A percentile compares a stretch with the other conserved stretches of the same genome.
Conservation (phyloP, 2,888 invertebrate genomes). For the Baccha elongata region DNA sequence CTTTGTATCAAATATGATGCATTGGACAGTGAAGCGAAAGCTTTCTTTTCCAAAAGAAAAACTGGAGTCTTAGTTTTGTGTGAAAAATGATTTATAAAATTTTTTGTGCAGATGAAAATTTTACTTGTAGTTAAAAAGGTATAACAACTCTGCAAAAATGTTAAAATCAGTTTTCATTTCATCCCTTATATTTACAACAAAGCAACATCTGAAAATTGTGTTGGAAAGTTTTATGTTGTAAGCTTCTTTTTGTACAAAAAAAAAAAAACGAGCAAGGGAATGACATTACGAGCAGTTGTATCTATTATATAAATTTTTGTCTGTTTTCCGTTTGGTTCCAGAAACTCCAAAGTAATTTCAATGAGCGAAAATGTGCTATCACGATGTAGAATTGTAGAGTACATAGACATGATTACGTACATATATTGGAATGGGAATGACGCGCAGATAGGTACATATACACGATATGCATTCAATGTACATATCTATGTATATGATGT, state of each 20-base stretch:
- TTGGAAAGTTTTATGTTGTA: no score
- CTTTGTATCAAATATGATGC: no score
- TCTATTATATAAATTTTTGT: background rate
- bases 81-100: no score
- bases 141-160: constrained; percentile 1
- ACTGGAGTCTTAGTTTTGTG: no score
- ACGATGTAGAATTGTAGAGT: constrained; percentile 13
- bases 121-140: no score
- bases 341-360: constrained; percentile 14
- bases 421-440: constrained; percentile 28
- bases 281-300: background rate
- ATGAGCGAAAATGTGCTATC: constrained; percentile 44
- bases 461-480: background rate
- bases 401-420: constrained; percentile 11
- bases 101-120: no score
- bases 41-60: no score
- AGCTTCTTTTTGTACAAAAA: background rate
- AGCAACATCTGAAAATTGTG: background rate
- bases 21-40: no score
- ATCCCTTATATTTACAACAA: background rate
- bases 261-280: background rate
- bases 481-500: background rate
- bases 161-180: constrained; percentile 5
- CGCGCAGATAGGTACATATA: constrained; percentile 9
- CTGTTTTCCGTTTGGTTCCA: constrained; percentile 4